These are phyloP conservation scores for Nothocercus julius DNA, from an alignment of 2,113 vertebrate species.

Conservation along the genomic window DNA sequence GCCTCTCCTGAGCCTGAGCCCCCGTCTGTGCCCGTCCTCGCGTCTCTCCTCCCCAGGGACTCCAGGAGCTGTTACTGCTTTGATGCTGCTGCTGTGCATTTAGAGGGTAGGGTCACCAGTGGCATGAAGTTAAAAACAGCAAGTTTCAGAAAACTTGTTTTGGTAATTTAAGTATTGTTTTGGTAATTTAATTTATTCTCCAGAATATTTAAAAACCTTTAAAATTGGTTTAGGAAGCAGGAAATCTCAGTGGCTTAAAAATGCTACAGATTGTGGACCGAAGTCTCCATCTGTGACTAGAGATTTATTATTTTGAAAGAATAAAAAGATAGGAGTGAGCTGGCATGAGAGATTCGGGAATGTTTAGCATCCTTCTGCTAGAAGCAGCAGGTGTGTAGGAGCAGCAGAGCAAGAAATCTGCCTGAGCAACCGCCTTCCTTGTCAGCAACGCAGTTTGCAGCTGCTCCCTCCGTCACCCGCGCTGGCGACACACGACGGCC, in stretches of 20 bases:
- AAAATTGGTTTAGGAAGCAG: neutral
- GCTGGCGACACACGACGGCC: neutral
- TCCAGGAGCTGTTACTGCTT: rapidly evolving
- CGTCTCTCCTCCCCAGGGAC: neutral
- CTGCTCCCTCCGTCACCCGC: rapidly evolving
- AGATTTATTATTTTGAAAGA: neutral
- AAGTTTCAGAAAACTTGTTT: neutral
- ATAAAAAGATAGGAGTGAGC: neutral
- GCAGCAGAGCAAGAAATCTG: neutral
- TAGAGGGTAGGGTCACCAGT: rapidly evolving
- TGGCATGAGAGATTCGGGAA: neutral
- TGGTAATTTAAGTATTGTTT: neutral
- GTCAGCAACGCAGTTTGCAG: rapidly evolving
- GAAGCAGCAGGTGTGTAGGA: neutral
- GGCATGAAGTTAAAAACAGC: neutral
- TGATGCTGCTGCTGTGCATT: neutral
- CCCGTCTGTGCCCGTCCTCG: neutral
- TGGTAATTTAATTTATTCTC: neutral
- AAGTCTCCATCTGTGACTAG: neutral
- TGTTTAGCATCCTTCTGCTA: neutral
- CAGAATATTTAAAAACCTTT: neutral
- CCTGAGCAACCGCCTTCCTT: neutral
- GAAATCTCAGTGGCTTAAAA: neutral
- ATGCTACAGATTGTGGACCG: neutral
- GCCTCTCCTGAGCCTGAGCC: neutral